Conservation (phyloP, 2,797 vertebrate genomes). For the Oreochromis mossambicus region DNA sequence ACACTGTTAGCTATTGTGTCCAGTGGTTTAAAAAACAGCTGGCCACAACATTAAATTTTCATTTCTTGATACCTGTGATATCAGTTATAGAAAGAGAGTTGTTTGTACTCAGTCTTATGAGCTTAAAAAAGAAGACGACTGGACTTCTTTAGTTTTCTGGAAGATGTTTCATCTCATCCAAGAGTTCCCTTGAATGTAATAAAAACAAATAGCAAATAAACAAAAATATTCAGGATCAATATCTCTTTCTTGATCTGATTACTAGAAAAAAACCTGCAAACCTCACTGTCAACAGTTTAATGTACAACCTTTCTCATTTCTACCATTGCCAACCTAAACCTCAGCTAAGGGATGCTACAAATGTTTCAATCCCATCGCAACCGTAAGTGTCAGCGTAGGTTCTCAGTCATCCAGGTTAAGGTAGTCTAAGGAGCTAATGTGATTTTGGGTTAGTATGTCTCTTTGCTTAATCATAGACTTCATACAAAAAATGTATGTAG, state of each 20-base stretch:
- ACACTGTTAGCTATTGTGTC: background rate
- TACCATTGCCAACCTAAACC: background rate
- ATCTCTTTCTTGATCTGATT: background rate
- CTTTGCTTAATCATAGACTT: background rate
- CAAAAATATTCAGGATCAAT: background rate
- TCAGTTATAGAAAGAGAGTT: background rate
- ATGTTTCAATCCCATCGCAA: background rate
- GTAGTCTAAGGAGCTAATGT: background rate
- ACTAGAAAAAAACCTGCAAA: fast-evolving
- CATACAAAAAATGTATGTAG: background rate
- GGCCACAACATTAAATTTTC: background rate
- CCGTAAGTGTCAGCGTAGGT: background rate
- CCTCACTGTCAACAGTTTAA: background rate
- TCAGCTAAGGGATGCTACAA: background rate
- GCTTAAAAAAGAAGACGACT: fast-evolving
- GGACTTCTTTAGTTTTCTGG: background rate
- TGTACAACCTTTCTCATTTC: background rate
- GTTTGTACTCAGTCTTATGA: fast-evolving
- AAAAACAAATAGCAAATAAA: background rate
- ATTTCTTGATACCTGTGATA: background rate
- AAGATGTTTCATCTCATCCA: background rate
- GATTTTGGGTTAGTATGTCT: background rate
- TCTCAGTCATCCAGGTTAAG: background rate
- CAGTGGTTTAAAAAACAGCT: background rate
- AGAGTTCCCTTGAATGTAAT: background rate